Base-by-base conservation (phyloP, 2,113 vertebrate species). In the Talpa occidentalis region DNA sequence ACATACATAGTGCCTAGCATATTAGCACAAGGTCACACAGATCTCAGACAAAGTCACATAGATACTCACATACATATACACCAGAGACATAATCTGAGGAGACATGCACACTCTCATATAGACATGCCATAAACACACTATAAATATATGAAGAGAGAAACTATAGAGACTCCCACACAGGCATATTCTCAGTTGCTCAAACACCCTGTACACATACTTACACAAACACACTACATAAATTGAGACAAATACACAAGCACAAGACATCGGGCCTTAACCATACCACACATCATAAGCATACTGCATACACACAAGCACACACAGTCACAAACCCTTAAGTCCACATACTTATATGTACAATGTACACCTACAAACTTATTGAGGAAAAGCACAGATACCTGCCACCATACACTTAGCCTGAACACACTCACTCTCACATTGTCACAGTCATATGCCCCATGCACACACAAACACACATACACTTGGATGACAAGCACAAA, bases 301-400 rank as follows among this genome's bases (percentile, higher is more conserved):
- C 24, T 93, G 49, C 17, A 90, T 26, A 76, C 21, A 85, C 21
- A 80, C 37, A 74, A n/a, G 49, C 10, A 94, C 67, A 91, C 44
- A 96, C 10, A 88, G 42, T 79, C 74, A 72, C 19, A 91, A 96
- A 66, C 81, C 3, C 49, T 95, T 90, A 92, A 74, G 9, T 37
- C 24, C 49, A 56, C 26, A 70, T 77, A 73, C 81, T 81, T 83
- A 72, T 80, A 91, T 83, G 14, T 80, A 52, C 70, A 89, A 66
- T 69, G 16, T 89, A 30, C 1, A 74, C 47, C 40, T 74, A 79
- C 14, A 88, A 37, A 84, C 47, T n/a, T 82, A 44, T 40, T 74
- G 44, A 93, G 14, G 89, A 76, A 91, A 73, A 67, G 21, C 62
- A 60, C 64, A 91, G 49, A 59, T 47, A 59, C 5, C 16, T 66